Evolutionary conservation across 2,113 vertebrate species (phyloP).

Genomic region (Nanorana parkeri): DNA sequence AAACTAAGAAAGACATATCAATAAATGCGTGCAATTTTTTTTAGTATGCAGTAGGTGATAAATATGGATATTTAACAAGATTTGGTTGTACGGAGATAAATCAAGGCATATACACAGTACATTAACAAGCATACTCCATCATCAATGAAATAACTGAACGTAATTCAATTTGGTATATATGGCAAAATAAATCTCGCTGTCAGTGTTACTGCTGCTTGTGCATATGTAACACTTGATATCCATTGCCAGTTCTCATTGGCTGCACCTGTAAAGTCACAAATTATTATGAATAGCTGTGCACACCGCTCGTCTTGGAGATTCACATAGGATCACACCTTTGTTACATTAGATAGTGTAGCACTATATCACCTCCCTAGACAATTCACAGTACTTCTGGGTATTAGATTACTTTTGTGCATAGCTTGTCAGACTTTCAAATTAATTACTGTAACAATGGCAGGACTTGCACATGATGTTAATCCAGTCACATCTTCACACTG

Average conservation of each 20-base stretch:
- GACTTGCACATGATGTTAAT: slow-evolving; percentile 58
- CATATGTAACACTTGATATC: slow-evolving; percentile 21
- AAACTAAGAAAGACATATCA: no score
- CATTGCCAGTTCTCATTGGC: neutral
- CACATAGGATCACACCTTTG: slow-evolving; percentile 28
- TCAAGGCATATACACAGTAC: slow-evolving; percentile 1
- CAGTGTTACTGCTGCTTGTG: neutral
- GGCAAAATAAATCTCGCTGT: slow-evolving; percentile 14
- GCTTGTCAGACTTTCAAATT: slow-evolving; percentile 51
- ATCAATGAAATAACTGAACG: neutral
- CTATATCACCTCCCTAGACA: slow-evolving; percentile 58
- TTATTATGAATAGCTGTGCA: slow-evolving; percentile 10
- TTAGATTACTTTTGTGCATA: slow-evolving; percentile 59
- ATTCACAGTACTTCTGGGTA: slow-evolving; percentile 60
- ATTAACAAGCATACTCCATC: slow-evolving; percentile 6
- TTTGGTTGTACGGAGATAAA: neutral
- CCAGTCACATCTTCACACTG: slow-evolving; percentile 60
- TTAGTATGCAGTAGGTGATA: no score
- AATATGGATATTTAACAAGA: no score
- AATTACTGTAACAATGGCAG: slow-evolving; percentile 54
- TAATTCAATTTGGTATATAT: slow-evolving; percentile 21
- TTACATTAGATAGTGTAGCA: slow-evolving; percentile 55
- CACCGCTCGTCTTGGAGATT: neutral
- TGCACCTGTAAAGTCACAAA: slow-evolving; percentile 3
- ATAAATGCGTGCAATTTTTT: no score